A percentile compares a stretch with the other conserved stretches of the same genome.
Evolutionary conservation across 2,797 vertebrate species (phyloP).

Genomic region (Brachymystax lenok): DNA sequence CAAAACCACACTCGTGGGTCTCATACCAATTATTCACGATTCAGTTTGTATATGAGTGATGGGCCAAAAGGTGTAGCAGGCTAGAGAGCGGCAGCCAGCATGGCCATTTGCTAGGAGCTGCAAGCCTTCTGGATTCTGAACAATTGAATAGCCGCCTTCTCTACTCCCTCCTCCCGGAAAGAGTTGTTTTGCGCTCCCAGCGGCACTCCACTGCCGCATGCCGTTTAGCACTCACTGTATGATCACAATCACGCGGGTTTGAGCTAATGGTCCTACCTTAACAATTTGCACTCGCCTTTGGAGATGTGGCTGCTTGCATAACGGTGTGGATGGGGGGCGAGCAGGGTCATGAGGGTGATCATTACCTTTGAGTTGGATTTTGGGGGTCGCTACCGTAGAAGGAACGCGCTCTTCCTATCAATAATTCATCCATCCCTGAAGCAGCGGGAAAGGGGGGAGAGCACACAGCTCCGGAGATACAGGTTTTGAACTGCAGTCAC

Average conservation of each 20-base stretch:
- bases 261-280: not conserved
- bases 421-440: constrained; percentile 78
- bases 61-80: not conserved
- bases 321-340: constrained; percentile 54
- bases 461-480: constrained; percentile 61
- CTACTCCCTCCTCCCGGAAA: not conserved
- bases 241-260: constrained; percentile 6
- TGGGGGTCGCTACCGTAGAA: constrained; percentile 58
- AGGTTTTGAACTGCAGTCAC: constrained; percentile 71
- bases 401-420: constrained; percentile 64
- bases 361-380: constrained; percentile 52
- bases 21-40: not conserved
- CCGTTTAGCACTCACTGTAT: not conserved
- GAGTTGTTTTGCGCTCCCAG: constrained; percentile 1
- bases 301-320: constrained; percentile 45
- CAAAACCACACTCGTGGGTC: not conserved
- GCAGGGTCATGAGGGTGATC: constrained; percentile 60
- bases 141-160: not conserved
- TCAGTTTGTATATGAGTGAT: not conserved
- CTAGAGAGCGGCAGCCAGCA: not conserved
- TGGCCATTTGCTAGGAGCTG: not conserved
- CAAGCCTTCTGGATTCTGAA: not conserved
- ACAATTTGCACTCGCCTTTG: not conserved
- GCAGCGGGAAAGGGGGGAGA: constrained; percentile 72
- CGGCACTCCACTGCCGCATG: constrained; percentile 12